Conservation (phyloP, 2,113 vertebrate genomes). For the Erythrocercus mccallii region DNA sequence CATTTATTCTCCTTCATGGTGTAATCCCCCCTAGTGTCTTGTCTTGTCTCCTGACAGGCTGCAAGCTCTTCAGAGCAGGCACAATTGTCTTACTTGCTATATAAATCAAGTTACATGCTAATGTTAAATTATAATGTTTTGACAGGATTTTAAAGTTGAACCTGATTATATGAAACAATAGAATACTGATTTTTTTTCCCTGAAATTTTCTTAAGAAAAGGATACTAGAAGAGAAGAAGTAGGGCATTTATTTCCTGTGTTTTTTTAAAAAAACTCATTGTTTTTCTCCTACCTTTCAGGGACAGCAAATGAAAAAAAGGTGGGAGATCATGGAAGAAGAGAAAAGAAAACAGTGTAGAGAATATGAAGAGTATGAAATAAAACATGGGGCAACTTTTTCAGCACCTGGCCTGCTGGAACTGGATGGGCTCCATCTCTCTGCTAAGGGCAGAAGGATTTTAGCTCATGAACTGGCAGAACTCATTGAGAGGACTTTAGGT, state of each 20-base stretch:
- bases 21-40: conserved; percentile 37
- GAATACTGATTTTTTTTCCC: not conserved
- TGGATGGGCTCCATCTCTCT: not conserved
- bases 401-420: not conserved
- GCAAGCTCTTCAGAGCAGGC: conserved; percentile 51
- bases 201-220: not conserved
- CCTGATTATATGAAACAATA: conserved; percentile 58
- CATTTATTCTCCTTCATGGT: conserved; percentile 42
- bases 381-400: not conserved
- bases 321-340: not conserved
- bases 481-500: not conserved
- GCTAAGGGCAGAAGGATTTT: not conserved
- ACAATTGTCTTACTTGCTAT: conserved; percentile 53
- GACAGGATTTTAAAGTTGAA: conserved; percentile 55
- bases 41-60: conserved; percentile 56
- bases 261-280: not conserved
- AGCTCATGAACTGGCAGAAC: not conserved
- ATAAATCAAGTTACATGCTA: conserved; percentile 51
- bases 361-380: not conserved
- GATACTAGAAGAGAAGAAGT: not conserved
- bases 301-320: not conserved
- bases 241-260: not conserved
- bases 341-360: not conserved
- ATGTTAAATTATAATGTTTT: conserved; percentile 64
- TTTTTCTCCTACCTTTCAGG: not conserved